Evolutionary conservation across 2,888 invertebrate genomes (phyloP).

Genomic region (Baccha elongata): DNA sequence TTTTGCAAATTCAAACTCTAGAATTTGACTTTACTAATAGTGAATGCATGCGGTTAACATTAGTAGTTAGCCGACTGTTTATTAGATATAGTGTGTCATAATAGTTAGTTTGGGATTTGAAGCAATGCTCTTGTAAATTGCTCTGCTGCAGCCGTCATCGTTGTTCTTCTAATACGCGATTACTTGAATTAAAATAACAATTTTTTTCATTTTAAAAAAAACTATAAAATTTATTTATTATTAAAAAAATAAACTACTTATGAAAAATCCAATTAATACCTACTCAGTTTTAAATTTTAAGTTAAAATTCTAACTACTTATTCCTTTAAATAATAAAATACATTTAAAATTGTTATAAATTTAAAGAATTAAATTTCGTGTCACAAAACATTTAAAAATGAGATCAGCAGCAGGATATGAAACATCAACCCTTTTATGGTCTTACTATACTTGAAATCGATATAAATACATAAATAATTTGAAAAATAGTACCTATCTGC

Average conservation of each 20-base stretch:
- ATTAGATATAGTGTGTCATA: conserved; percentile 76
- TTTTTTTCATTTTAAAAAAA: conserved; percentile 20
- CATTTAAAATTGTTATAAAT: background rate
- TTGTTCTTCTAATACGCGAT: conserved; percentile 52
- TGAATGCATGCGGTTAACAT: conserved; percentile 76
- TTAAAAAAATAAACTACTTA: background rate
- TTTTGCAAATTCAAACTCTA: conserved; percentile 72
- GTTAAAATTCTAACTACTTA: background rate
- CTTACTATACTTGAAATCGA: conserved; percentile 58
- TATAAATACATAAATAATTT: conserved; percentile 17
- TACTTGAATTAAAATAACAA: conserved; percentile 25
- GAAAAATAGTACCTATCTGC: background rate
- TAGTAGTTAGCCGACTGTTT: conserved; percentile 76
- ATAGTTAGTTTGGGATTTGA: conserved; percentile 68
- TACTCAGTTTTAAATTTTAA: conserved; percentile 47
- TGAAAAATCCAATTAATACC: conserved; percentile 40
- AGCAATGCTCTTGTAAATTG: conserved; percentile 49
- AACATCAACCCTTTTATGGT: conserved; percentile 64
- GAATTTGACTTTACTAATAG: conserved; percentile 75
- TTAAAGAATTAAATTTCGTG: conserved; percentile 13
- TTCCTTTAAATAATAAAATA: conserved; percentile 20
- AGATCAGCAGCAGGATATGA: conserved; percentile 61
- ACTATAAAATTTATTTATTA: background rate
- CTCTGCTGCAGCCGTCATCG: conserved; percentile 15
- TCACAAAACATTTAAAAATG: conserved; percentile 60